Evolutionary conservation across 2,113 vertebrate species (phyloP).

Genomic region (Nicator chloris): DNA sequence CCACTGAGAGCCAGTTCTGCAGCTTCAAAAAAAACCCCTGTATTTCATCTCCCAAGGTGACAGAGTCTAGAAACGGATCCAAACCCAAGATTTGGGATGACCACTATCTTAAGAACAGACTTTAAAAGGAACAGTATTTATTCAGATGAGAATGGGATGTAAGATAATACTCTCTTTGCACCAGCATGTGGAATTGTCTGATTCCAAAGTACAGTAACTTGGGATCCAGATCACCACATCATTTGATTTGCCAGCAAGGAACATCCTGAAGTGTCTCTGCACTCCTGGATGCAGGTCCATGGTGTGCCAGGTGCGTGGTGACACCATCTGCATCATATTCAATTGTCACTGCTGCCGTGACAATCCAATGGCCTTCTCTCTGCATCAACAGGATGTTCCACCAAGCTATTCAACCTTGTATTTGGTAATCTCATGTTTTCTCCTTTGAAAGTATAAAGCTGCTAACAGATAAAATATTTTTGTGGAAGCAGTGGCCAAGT

Average conservation of each 20-base stretch:
- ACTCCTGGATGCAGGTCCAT: not conserved
- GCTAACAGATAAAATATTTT: not conserved
- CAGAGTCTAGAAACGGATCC: not conserved
- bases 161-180: not conserved
- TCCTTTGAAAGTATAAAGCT: not conserved
- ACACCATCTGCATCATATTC: not conserved
- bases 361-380: not conserved
- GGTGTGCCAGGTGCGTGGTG: not conserved
- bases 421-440: not conserved
- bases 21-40: not conserved
- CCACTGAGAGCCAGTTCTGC: not conserved
- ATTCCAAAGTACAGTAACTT: not conserved
- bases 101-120: not conserved
- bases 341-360: not conserved
- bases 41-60: constrained; percentile 15
- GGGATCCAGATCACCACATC: not conserved
- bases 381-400: not conserved
- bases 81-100: not conserved
- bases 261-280: not conserved
- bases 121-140: not conserved
- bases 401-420: not conserved
- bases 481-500: not conserved
- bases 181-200: not conserved
- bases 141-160: not conserved
- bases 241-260: not conserved